Evolutionary conservation across 2,113 vertebrate species (phyloP), one percentile per base, ranked within the genome.

Genomic region (Elephas maximus): DNA sequence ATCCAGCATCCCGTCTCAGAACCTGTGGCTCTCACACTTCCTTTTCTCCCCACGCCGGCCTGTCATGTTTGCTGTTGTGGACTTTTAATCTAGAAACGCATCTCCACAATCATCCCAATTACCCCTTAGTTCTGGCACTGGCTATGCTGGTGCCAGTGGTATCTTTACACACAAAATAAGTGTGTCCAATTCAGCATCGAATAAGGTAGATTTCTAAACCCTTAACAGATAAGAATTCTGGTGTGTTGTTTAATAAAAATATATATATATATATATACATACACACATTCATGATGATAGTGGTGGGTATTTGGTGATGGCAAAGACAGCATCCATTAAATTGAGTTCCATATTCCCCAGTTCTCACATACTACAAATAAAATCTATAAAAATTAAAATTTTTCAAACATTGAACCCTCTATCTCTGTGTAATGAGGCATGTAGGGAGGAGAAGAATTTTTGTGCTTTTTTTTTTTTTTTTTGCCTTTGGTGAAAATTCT

Each of bases 371-470:
- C 81, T 81, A 97, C 91, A 97, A 96, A 97, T 96, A 96, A 97
- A 94, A 94, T 85, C 81, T 96, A 95, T 69, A 92, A 94, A 96
- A 97, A 94, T 91, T 90, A 85, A 95, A 88, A 90, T 96, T 97
- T 95, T 96, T 86, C 96, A 93, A 97, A 95, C 84, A 96, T 2
- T 83, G 96, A 98, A 95, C 95, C 90, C 69, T 97, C 97, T 94
- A 69, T 96, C 81, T 95, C 93, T 98, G 96, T 93, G 94, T 97
- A 98, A 97, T 97, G 96, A 97, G 92, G 84, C 93, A 89, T 96
- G 71, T 8, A 96, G 90, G 88, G 67, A 96, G 88, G 79, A 97
- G 91, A 90, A 91, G 83, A 95, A 95, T 93, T 93, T 96, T 92
- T 97, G 92, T 96, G 88, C 77, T 84, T 90, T 97, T 97, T 73